A percentile compares a stretch with the other conserved stretches of the same genome.
These are phyloP conservation scores for Gastracanthus pulcherrimus DNA, from an alignment of 2,888 invertebrate genomes.

Conservation along the genomic window DNA sequence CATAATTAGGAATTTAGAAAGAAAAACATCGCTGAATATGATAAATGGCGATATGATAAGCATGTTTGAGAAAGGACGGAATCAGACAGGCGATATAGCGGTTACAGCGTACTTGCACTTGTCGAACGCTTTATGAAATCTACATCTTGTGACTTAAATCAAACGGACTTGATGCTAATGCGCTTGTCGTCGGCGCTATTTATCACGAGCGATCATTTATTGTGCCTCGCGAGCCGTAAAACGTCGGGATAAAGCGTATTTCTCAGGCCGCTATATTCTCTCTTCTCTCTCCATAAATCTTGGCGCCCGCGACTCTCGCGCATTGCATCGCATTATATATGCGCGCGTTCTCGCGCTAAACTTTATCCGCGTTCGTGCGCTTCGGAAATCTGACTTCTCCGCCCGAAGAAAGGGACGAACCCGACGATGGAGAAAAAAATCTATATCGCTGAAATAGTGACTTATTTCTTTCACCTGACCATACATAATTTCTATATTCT, in stretches of 20 bases:
- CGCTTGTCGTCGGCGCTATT: constrained; percentile 56
- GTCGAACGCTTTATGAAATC: constrained; percentile 50
- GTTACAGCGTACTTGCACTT: constrained; percentile 36
- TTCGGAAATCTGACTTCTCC: constrained; percentile 18
- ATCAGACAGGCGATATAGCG: neutral
- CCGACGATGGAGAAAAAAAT: neutral
- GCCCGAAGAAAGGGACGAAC: neutral
- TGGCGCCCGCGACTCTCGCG: constrained; percentile 24
- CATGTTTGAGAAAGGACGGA: neutral
- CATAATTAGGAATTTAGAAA: neutral
- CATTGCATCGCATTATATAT: constrained; percentile 43
- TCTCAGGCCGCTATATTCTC: constrained; percentile 53
- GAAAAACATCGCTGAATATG: neutral
- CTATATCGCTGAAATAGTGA: neutral
- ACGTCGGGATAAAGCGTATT: constrained; percentile 52
- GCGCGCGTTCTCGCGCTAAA: constrained; percentile 37
- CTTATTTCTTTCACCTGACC: neutral
- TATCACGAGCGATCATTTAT: constrained; percentile 56
- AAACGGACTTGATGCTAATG: constrained; percentile 55
- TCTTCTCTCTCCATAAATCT: constrained; percentile 53
- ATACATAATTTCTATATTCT: constrained; percentile 17
- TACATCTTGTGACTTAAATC: constrained; percentile 50
- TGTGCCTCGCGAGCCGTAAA: constrained; percentile 53
- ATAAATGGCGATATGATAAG: constrained; percentile 9
- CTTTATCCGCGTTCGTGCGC: constrained; percentile 29